Percentiles rank a stretch among this genome's conserved stretches.
These are phyloP conservation scores for Aratinga solstitialis DNA, from an alignment of 2,797 vertebrate genomes.

Conservation along the genomic window DNA sequence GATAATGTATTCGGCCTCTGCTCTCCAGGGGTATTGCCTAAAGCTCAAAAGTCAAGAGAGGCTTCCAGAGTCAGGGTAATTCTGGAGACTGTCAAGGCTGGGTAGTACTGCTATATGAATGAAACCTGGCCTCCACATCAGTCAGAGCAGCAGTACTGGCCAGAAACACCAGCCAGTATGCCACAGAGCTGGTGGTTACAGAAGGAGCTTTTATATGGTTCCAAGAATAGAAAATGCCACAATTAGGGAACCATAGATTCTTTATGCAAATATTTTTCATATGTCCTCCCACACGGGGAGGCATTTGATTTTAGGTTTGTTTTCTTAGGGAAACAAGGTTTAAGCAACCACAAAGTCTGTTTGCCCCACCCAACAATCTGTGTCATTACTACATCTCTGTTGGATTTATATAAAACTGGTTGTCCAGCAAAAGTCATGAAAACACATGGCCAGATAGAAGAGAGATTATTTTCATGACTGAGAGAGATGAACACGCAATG, in stretches of 20 bases:
- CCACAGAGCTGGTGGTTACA: not conserved
- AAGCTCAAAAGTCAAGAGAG: not conserved
- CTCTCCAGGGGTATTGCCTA: not conserved
- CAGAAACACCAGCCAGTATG: not conserved
- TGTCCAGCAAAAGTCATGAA: not conserved
- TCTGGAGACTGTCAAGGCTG: not conserved
- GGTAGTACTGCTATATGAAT: not conserved
- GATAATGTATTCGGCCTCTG: not conserved
- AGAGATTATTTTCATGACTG: not conserved
- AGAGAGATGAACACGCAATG: not conserved
- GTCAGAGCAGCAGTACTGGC: not conserved
- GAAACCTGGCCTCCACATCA: not conserved
- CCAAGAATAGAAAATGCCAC: not conserved
- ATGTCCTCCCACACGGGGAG: not conserved
- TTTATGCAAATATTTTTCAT: conserved; percentile 9
- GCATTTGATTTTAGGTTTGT: conserved; percentile 2
- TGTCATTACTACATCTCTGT: not conserved
- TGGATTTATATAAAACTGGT: not conserved
- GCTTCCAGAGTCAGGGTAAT: not conserved
- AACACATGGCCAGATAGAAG: not conserved
- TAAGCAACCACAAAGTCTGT: not conserved
- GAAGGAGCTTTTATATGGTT: conserved; percentile 1
- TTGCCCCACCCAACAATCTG: not conserved
- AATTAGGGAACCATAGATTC: not conserved
- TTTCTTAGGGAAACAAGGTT: conserved; percentile 8